phyloP scores from a whole-genome alignment of 2,888 invertebrate species.

The Philopedon plagiatum region DNA sequence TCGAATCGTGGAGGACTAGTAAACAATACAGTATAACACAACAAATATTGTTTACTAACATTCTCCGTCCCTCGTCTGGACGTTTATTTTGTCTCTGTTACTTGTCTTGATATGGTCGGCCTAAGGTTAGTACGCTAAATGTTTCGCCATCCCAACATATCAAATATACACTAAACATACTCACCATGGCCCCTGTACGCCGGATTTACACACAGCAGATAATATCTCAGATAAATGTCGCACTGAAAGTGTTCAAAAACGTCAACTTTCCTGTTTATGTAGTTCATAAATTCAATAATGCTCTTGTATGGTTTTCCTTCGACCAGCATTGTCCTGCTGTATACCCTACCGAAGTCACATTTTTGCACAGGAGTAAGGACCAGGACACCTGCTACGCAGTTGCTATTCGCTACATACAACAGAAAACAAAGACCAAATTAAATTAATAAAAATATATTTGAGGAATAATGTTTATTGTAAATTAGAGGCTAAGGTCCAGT shows the following conservation, averaged over 20 bases:
- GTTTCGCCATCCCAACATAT: not conserved
- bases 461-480: too few species aligned
- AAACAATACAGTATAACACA: too few species aligned
- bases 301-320: slow-evolving; percentile 63
- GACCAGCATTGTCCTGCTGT: slow-evolving; percentile 61
- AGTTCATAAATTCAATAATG: slow-evolving; percentile 59
- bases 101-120: too few species aligned
- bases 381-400: slow-evolving; percentile 61
- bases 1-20: too few species aligned
- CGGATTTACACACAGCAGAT: slow-evolving; percentile 61
- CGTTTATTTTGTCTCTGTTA: too few species aligned
- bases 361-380: slow-evolving; percentile 62
- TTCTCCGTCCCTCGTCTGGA: too few species aligned
- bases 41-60: too few species aligned
- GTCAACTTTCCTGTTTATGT: slow-evolving; percentile 63
- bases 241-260: slow-evolving; percentile 62
- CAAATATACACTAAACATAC: too few species aligned
- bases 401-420: slow-evolving; percentile 46
- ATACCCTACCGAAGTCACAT: slow-evolving; percentile 62
- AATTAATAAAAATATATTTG: too few species aligned
- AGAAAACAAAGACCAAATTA: too few species aligned
- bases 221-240: slow-evolving; percentile 62
- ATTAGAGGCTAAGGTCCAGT: too few species aligned
- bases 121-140: too few species aligned
- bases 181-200: slow-evolving; percentile 61